Evolutionary conservation across 2,113 vertebrate genomes (phyloP).

Genomic region (mouse (Mus musculus)): DNA sequence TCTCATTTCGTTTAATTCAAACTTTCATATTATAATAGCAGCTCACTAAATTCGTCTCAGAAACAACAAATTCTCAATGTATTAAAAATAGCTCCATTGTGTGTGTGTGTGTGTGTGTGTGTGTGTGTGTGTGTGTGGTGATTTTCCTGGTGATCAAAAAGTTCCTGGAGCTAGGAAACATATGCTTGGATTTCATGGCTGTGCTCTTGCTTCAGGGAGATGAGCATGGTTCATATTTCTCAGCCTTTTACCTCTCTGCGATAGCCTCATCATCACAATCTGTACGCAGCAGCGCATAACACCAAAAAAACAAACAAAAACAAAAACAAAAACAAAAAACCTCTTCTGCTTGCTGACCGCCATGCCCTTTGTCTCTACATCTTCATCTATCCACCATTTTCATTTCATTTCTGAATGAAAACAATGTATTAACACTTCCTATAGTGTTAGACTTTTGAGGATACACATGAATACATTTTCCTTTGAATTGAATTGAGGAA

Average conservation of each 20-base stretch:
- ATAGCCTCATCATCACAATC: neutral
- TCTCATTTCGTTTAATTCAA: slow-evolving; percentile 18
- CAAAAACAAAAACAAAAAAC: too few species aligned
- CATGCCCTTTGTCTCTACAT: neutral
- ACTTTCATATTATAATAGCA: neutral
- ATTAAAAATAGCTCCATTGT: neutral
- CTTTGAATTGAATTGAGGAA: neutral
- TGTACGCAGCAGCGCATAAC: neutral
- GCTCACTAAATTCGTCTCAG: neutral
- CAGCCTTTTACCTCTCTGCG: neutral
- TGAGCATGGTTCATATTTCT: neutral
- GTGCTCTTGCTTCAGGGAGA: neutral
- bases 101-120: neutral
- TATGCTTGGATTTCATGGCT: neutral
- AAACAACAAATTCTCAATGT: neutral
- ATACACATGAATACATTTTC: slow-evolving; percentile 39
- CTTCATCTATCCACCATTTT: neutral
- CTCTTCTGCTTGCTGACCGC: rapidly evolving
- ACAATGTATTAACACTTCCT: slow-evolving; percentile 16
- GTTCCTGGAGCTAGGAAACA: neutral
- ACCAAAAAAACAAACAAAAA: too few species aligned
- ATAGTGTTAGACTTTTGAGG: slow-evolving; percentile 8
- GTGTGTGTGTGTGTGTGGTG: neutral
- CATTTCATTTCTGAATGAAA: slow-evolving; percentile 33
- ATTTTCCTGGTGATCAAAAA: neutral